A percentile compares a stretch with the other conserved stretches of the same genome.
Evolutionary conservation across 1,140 invertebrate species (phyloP).

Genomic region (Mesaphorura yosii): DNA sequence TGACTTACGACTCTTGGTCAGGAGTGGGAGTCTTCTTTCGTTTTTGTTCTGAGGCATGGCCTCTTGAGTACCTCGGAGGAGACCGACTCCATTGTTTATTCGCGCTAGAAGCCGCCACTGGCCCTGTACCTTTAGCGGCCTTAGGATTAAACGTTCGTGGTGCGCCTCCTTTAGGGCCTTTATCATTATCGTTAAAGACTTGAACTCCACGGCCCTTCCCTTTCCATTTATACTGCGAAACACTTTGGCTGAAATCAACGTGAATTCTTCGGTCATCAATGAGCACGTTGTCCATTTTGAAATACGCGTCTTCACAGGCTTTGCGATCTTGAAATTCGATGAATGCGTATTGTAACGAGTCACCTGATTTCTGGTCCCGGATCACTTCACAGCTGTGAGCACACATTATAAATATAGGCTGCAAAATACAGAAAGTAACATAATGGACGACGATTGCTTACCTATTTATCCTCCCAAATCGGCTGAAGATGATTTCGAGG

Average conservation of each 20-base stretch:
- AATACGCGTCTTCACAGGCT: slow-evolving; percentile 95
- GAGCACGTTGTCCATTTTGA: slow-evolving; percentile 99
- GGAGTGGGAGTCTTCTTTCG: background rate
- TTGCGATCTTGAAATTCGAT: slow-evolving; percentile 74
- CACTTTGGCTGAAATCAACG: slow-evolving; percentile 98
- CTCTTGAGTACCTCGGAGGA: background rate
- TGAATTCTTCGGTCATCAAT: slow-evolving; percentile 98
- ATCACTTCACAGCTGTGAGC: slow-evolving; percentile 84
- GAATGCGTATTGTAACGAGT: slow-evolving; percentile 98
- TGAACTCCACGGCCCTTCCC: slow-evolving; percentile 51
- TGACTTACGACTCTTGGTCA: too few relatives aligned
- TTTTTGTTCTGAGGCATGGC: background rate
- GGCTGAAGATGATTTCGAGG: slow-evolving; percentile 92
- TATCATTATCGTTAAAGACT: slow-evolving; percentile 15
- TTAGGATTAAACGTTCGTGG: background rate
- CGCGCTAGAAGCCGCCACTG: background rate
- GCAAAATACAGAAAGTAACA: too few relatives aligned
- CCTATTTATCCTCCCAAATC: slow-evolving; percentile 86
- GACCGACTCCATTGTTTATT: background rate
- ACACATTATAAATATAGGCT: too few relatives aligned
- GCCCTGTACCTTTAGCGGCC: background rate
- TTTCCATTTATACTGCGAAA: slow-evolving; percentile 78
- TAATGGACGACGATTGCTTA: slow-evolving; percentile 34
- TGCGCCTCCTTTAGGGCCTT: background rate
- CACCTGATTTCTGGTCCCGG: slow-evolving; percentile 77